These are phyloP conservation scores for Andrena cerasifolii DNA, from an alignment of 1,140 invertebrate genomes.

Conservation along the genomic window DNA sequence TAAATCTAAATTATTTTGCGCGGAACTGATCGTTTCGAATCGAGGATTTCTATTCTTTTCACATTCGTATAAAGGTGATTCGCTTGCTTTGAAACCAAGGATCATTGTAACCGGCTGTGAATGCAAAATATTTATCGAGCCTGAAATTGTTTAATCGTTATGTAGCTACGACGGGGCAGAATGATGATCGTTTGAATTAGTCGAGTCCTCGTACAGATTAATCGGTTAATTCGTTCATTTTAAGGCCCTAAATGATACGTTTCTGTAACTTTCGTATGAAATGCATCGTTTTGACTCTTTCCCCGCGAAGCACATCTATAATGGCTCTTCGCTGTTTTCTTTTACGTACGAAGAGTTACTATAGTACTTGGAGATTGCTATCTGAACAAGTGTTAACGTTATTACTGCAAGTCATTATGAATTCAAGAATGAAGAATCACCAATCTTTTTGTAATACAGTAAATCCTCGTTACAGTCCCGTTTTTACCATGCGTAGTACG, in stretches of 20 bases:
- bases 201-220: slow-evolving; percentile 18
- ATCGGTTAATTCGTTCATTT: too few relatives aligned
- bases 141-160: slow-evolving; percentile 13
- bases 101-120: slow-evolving; percentile 40
- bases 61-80: not conserved
- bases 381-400: not conserved
- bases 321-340: not conserved
- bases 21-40: not conserved
- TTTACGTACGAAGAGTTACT: not conserved
- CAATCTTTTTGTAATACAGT: not conserved
- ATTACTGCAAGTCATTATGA: not conserved
- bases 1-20: slow-evolving; percentile 15
- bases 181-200: slow-evolving; percentile 43
- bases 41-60: too few relatives aligned
- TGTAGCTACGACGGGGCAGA: slow-evolving; percentile 3
- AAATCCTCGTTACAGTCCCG: too few relatives aligned
- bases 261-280: not conserved
- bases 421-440: not conserved
- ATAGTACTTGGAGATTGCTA: not conserved
- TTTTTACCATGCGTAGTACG: too few relatives aligned
- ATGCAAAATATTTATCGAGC: slow-evolving; percentile 21
- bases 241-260: too few relatives aligned
- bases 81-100: not conserved
- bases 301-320: not conserved
- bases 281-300: not conserved